Percentiles rank a stretch among this genome's conserved stretches.
Evolutionary conservation across 2,113 vertebrate species (phyloP).

Genomic region (Tupaia tana): DNA sequence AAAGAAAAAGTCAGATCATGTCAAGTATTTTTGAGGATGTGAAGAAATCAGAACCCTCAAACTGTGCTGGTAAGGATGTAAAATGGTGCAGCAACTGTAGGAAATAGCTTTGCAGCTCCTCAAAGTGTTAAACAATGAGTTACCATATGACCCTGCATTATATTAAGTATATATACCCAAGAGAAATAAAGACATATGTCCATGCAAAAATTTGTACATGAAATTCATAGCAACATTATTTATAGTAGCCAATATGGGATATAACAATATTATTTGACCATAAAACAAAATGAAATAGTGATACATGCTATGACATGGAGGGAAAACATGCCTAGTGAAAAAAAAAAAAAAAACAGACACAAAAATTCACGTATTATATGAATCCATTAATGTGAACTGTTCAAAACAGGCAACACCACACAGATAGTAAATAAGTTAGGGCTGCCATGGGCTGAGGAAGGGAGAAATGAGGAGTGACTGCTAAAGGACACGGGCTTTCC

Average conservation of each 20-base stretch:
- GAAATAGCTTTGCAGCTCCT: conserved; percentile 39
- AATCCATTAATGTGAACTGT: neutral
- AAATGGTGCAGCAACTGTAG: conserved; percentile 8
- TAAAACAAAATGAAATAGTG: conserved; percentile 26
- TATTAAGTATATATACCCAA: neutral
- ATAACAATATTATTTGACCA: conserved; percentile 8
- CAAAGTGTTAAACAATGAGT: conserved; percentile 54
- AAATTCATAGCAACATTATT: conserved; percentile 25
- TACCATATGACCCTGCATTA: neutral
- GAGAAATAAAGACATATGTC: conserved; percentile 41
- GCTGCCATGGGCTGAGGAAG: neutral
- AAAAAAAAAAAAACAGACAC: neutral
- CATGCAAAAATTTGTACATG: conserved; percentile 31
- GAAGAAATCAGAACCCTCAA: neutral
- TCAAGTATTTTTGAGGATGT: neutral
- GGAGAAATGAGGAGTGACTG: neutral
- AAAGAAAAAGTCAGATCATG: neutral
- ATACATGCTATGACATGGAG: neutral
- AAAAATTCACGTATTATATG: neutral
- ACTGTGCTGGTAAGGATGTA: neutral
- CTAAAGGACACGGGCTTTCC: neutral
- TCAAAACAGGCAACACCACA: neutral
- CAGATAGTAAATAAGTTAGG: neutral
- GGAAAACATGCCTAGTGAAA: conserved; percentile 39
- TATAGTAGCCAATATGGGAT: conserved; percentile 31